Conservation (phyloP, 2,888 invertebrate species). For the Catonia carolina region DNA sequence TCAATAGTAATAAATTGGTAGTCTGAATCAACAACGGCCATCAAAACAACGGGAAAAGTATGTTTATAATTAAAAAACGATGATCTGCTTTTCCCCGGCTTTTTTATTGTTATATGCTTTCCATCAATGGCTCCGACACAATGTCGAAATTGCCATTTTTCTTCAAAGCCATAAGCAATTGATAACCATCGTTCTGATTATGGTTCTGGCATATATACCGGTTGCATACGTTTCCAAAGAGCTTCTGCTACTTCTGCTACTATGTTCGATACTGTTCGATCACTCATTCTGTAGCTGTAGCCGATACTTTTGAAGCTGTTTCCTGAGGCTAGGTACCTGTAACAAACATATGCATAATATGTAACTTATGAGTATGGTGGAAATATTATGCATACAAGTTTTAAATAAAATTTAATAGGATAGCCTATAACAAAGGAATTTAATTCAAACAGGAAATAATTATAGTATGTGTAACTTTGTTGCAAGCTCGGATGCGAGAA, state of each 20-base stretch:
- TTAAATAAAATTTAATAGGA: no score
- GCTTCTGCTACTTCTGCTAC: not conserved
- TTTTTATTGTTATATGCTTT: not conserved
- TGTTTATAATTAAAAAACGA: not conserved
- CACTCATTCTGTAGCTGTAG: not conserved
- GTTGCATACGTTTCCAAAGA: not conserved
- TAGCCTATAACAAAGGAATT: no score
- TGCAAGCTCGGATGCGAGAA: conserved; percentile 21
- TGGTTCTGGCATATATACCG: conserved; percentile 1
- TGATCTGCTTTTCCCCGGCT: not conserved
- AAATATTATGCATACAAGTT: no score
- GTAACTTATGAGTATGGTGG: no score
- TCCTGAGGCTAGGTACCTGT: not conserved
- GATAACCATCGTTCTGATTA: not conserved
- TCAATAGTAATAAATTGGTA: not conserved
- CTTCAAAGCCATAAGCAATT: not conserved
- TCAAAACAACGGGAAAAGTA: not conserved
- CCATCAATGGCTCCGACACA: conserved; percentile 1
- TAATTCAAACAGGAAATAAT: no score
- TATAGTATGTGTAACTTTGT: no score
- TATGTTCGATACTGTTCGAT: not conserved
- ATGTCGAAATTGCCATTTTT: not conserved
- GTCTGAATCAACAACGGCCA: not conserved
- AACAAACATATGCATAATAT: no score
- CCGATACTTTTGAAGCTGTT: not conserved